Percentiles rank a stretch among this genome's conserved stretches.
Conservation (phyloP, 64 coral and sea anemone genomes). For the Actinia equina region DNA sequence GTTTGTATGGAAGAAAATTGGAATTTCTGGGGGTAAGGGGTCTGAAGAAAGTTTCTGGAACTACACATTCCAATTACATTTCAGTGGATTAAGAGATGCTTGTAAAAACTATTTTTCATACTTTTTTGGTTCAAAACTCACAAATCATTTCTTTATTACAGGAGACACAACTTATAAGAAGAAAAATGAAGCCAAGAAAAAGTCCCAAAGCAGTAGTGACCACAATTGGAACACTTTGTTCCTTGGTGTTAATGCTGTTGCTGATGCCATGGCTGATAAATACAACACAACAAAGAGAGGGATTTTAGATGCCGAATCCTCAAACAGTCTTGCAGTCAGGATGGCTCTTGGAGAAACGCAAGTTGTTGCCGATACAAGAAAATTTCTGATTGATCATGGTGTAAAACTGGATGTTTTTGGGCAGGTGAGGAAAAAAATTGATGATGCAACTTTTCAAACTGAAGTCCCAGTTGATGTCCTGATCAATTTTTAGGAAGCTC, state of each 20-base stretch:
- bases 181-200: constrained; percentile 78
- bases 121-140: neutral
- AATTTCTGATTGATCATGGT: constrained; percentile 78
- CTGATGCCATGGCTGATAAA: constrained; percentile 94
- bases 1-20: no score
- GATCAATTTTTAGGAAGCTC: no score
- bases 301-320: constrained; percentile 82
- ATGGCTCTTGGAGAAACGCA: constrained; percentile 99
- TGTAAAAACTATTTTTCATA: neutral
- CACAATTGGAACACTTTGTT: constrained; percentile 99
- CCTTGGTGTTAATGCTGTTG: constrained; percentile 88
- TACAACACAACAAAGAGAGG: constrained; percentile 91
- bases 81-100: neutral
- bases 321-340: constrained; percentile 83
- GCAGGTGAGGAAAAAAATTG: constrained; percentile 41
- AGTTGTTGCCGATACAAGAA: constrained; percentile 92
- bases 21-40: no score
- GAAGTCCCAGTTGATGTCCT: no score
- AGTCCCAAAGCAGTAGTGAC: constrained; percentile 68
- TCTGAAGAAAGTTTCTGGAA: no score
- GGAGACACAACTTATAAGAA: constrained; percentile 59
- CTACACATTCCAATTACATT: no score
- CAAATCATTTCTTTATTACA: neutral
- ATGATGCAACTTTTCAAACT: no score
- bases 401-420: constrained; percentile 99